phyloP scores from a whole-genome alignment of 2,797 vertebrate genomes.

The Leucoraja ocellata region DNA sequence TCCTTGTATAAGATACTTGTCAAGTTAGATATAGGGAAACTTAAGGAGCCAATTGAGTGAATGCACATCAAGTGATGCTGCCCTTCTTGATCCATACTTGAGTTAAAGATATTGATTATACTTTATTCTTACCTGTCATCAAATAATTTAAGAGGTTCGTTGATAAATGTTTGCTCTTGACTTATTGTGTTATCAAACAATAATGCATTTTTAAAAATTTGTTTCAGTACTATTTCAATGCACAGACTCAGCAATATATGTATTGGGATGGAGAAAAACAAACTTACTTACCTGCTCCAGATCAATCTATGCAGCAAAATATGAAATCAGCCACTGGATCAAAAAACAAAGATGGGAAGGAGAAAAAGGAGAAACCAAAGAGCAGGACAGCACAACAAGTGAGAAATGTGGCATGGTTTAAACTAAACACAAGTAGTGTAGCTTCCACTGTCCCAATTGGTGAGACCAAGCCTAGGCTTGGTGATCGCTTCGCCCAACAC shows the following conservation, averaged over 20 bases:
- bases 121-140: not conserved
- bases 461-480: no score
- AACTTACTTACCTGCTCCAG: conserved; percentile 65
- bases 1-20: not conserved
- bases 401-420: conserved; percentile 19
- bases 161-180: not conserved
- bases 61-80: no score
- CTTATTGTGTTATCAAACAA: not conserved
- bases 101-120: not conserved
- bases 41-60: no score
- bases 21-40: not conserved
- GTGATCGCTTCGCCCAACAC: no score
- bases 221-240: conserved; percentile 70
- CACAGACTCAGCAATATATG: conserved; percentile 68
- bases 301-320: conserved; percentile 46
- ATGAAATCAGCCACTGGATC: not conserved
- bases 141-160: not conserved
- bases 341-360: conserved; percentile 32
- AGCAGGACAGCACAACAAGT: conserved; percentile 33
- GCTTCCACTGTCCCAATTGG: no score
- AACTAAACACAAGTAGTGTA: not conserved
- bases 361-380: conserved; percentile 36
- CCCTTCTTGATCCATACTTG: not conserved
- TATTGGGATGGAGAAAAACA: conserved; percentile 66
- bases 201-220: not conserved